Percentiles rank a stretch among this genome's conserved stretches.
Evolutionary conservation across 53 echinoderm and acorn worm species (phyloP).

Genomic region (Luidia sarsii): DNA sequence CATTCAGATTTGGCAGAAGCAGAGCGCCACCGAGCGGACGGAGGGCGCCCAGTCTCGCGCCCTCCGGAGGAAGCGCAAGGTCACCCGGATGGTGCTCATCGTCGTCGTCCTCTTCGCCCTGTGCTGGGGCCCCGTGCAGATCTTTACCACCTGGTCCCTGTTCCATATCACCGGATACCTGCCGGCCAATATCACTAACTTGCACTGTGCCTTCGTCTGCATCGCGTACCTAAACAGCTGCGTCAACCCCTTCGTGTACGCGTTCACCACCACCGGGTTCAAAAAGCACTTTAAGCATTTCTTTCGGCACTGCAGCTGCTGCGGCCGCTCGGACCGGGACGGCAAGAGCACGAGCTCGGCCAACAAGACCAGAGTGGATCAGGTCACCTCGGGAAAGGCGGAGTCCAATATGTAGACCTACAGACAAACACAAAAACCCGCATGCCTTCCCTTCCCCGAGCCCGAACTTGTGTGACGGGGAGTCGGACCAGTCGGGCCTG

Average conservation of each 20-base stretch:
- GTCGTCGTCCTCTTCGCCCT: slow-evolving; percentile 77
- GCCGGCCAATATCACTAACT: slow-evolving; percentile 3
- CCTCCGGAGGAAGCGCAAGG: slow-evolving; percentile 76
- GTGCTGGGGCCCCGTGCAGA: slow-evolving; percentile 82
- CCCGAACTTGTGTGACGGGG: no score
- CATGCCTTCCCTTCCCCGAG: no score
- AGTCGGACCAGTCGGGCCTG: no score
- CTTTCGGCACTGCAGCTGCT: slow-evolving; percentile 11
- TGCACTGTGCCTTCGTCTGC: slow-evolving; percentile 51
- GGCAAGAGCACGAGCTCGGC: slow-evolving; percentile 3
- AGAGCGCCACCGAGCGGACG: slow-evolving; percentile 48
- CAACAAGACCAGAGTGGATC: slow-evolving; percentile 18
- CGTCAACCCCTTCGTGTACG: slow-evolving; percentile 89
- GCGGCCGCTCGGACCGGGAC: slow-evolving; percentile 3
- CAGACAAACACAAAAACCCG: neutral
- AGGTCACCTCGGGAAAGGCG: slow-evolving; percentile 39
- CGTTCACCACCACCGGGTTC: slow-evolving; percentile 80
- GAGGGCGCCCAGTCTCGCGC: slow-evolving; percentile 82
- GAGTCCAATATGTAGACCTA: neutral
- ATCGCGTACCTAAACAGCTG: slow-evolving; percentile 82
- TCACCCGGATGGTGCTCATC: slow-evolving; percentile 85
- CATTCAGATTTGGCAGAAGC: slow-evolving; percentile 72
- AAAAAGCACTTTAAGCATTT: slow-evolving; percentile 61
- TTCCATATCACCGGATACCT: slow-evolving; percentile 14
- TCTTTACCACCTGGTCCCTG: slow-evolving; percentile 61